A percentile compares a stretch with the other conserved stretches of the same genome.
phyloP scores from a whole-genome alignment of 2,797 vertebrate genomes.

The Discoglossus pictus region DNA sequence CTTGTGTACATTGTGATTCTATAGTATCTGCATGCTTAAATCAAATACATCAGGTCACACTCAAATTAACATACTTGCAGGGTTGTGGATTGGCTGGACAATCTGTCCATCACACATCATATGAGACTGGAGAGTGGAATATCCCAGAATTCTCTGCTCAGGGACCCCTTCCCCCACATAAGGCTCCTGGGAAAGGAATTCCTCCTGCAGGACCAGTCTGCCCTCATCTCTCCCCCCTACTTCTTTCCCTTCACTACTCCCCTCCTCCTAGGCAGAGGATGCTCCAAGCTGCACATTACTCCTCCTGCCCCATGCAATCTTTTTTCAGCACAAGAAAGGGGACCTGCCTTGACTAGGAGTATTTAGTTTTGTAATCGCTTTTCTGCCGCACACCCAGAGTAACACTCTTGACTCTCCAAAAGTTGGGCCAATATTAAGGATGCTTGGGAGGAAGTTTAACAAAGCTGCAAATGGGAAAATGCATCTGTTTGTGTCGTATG shows the following conservation, averaged over 20 bases:
- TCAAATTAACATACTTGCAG: not conserved
- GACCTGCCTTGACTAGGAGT: not conserved
- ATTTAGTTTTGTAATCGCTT: constrained; percentile 29
- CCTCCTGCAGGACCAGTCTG: constrained; percentile 42
- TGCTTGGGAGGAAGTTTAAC: not conserved
- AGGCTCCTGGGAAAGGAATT: constrained; percentile 52
- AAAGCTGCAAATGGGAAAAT: no score
- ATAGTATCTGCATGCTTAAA: not conserved
- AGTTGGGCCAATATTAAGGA: not conserved
- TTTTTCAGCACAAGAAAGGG: constrained; percentile 25
- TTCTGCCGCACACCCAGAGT: constrained; percentile 9
- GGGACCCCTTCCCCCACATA: constrained; percentile 46
- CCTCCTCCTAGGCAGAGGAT: constrained; percentile 28
- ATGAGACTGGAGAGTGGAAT: constrained; percentile 39
- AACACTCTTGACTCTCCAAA: not conserved
- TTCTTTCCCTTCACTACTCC: not conserved
- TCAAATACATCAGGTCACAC: not conserved
- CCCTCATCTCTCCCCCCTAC: not conserved
- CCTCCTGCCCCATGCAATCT: constrained; percentile 13
- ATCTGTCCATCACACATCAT: constrained; percentile 40
- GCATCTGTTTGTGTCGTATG: no score
- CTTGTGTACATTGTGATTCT: not conserved
- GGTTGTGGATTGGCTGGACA: constrained; percentile 23
- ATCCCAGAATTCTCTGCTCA: constrained; percentile 42
- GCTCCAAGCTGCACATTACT: constrained; percentile 15